These are phyloP conservation scores for Ciconia stormi DNA, from an alignment of 2,113 vertebrate species.

Conservation along the genomic window DNA sequence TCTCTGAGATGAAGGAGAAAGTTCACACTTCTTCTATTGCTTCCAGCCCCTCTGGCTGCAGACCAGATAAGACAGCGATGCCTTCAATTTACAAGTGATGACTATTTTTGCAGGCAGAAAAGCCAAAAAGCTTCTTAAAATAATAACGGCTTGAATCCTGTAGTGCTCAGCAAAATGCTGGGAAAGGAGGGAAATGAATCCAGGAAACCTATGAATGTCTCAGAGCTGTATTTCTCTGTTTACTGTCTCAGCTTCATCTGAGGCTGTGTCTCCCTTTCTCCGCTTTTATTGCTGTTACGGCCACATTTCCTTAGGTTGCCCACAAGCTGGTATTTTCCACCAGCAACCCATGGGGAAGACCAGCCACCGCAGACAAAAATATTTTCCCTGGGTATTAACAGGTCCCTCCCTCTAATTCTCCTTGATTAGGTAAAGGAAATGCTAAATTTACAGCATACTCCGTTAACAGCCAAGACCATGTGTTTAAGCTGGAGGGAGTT, in stretches of 20 bases:
- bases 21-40: conserved; percentile 60
- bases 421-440: background rate
- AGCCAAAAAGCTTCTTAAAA: conserved; percentile 15
- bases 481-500: background rate
- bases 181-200: background rate
- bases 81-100: conserved; percentile 54
- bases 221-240: background rate
- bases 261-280: background rate
- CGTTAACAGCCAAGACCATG: background rate
- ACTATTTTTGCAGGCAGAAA: conserved; percentile 55
- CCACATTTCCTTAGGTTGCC: background rate
- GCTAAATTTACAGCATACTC: background rate
- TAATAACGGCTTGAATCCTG: conserved; percentile 10
- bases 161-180: conserved; percentile 10
- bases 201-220: background rate
- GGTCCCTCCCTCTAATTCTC: background rate
- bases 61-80: conserved; percentile 40
- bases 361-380: background rate
- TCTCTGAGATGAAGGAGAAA: conserved; percentile 60
- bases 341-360: background rate
- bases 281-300: background rate
- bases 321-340: background rate
- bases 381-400: background rate
- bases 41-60: conserved; percentile 42
- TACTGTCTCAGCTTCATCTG: background rate